Evolutionary conservation across 2,113 vertebrate species (phyloP).

Genomic region (Xenus cinereus): DNA sequence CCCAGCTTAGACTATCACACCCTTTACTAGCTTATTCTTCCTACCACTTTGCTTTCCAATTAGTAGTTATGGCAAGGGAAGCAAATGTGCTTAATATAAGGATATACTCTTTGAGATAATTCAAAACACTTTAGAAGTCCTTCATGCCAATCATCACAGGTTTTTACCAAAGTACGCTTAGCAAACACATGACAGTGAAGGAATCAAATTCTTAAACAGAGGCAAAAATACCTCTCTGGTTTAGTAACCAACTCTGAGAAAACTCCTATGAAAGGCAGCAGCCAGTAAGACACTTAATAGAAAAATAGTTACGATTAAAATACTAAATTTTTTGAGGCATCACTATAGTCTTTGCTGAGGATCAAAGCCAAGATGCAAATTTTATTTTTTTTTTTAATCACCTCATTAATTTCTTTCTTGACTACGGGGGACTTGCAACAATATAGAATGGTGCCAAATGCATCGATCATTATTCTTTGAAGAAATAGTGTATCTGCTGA

Average conservation of each 20-base stretch:
- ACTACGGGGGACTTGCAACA: background rate
- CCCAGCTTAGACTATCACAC: background rate
- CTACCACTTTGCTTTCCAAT: background rate
- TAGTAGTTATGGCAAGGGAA: background rate
- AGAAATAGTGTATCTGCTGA: background rate
- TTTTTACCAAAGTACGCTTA: background rate
- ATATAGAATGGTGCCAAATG: background rate
- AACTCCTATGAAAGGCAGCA: background rate
- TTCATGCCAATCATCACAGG: background rate
- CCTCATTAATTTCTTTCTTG: background rate
- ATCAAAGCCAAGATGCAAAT: background rate
- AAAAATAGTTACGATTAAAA: background rate
- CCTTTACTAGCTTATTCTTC: background rate
- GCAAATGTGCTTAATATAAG: background rate
- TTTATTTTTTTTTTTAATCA: background rate
- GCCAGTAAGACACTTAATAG: background rate
- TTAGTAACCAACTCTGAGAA: background rate
- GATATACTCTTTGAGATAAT: background rate
- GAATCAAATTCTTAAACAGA: background rate
- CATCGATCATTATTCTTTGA: background rate
- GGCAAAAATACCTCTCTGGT: background rate
- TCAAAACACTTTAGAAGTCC: background rate
- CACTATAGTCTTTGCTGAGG: rapidly evolving
- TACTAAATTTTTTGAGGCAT: background rate
- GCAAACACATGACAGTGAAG: background rate